Base-by-base conservation (phyloP, 2,888 invertebrate species). In the Gastrophysa polygoni region DNA sequence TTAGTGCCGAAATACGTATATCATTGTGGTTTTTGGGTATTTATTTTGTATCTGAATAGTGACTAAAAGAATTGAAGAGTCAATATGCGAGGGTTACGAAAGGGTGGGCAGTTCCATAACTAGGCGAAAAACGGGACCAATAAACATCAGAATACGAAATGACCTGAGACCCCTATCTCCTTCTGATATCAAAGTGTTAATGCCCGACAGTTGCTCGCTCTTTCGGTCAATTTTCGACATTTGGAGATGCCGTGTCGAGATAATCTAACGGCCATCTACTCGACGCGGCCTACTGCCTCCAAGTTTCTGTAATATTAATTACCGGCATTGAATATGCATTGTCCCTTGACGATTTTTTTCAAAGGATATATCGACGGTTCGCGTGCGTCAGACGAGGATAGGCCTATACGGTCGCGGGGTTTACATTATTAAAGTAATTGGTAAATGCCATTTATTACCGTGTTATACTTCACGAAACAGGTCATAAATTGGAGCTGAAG, bases 191-290 rank as follows among this genome's bases (percentile, higher is more conserved):
- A 55, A 68, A 66, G 74, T 73, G 76, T 72, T 75, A 75, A 75
- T 73, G 72, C 63, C 51, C 68, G 74, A 72, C 76, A 76, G 76
- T 77, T 77, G 76, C 73, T 71, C 54, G 61, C 59, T 65, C 59
- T 63, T 60, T 63, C 65, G 57, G 59, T 51, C 74, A 76, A 74
- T 77, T 76, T 75, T 76, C 73, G 75, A 73, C 77, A 76, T 77
- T 77, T 74, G 77, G 73, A 71, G 77, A 77, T 77, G 64, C 68
- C 75, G 71, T 74, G 76, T 58, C 34, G 54, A 69, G 77, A 77
- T 77, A 77, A 76, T 75, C 74, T 77, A 75, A 76, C 76, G 77
- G 75, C 63, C 64, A 68, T 68, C 63, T 67, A 69, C 61, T 52
- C 63, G 61, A 61, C 59, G 63, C 61, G 61, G 59, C 56, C 64